Evolutionary conservation across 2,888 invertebrate species (phyloP).

Genomic region (Prenolepis imparis): DNA sequence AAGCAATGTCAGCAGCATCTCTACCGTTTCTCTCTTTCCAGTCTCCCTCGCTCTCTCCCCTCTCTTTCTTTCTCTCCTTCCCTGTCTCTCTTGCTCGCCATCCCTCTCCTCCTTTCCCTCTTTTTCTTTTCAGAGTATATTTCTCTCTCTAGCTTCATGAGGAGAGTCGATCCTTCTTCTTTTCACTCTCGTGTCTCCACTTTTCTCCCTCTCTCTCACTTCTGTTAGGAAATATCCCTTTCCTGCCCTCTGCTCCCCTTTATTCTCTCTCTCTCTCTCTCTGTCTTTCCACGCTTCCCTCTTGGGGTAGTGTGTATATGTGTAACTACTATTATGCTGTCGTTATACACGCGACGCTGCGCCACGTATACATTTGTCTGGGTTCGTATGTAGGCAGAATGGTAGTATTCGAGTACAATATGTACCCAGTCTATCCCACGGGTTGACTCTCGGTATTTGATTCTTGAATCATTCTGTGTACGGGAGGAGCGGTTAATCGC

Average conservation of each 20-base stretch:
- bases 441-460: constrained; percentile 85
- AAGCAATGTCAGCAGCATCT: constrained; percentile 82
- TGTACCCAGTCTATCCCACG: constrained; percentile 84
- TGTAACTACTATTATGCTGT: constrained; percentile 69
- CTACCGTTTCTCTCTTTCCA: constrained; percentile 70
- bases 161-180: constrained; percentile 36
- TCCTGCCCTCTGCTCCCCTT: not conserved
- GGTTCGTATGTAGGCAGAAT: constrained; percentile 72
- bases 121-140: not conserved
- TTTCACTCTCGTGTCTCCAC: constrained; percentile 18
- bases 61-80: constrained; percentile 28
- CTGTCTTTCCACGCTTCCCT: constrained; percentile 42
- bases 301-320: constrained; percentile 54
- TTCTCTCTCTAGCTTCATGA: constrained; percentile 14
- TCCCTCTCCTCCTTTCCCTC: constrained; percentile 40
- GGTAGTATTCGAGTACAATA: constrained; percentile 82
- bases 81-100: not conserved
- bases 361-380: constrained; percentile 69
- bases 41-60: constrained; percentile 58
- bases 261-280: constrained; percentile 5
- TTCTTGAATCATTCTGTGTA: constrained; percentile 85
- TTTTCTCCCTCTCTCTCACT: constrained; percentile 37
- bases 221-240: constrained; percentile 34
- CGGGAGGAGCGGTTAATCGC: constrained; percentile 83
- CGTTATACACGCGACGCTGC: constrained; percentile 72